Evolutionary conservation across 2,113 vertebrate species (phyloP).

Genomic region (Bufo bufo): DNA sequence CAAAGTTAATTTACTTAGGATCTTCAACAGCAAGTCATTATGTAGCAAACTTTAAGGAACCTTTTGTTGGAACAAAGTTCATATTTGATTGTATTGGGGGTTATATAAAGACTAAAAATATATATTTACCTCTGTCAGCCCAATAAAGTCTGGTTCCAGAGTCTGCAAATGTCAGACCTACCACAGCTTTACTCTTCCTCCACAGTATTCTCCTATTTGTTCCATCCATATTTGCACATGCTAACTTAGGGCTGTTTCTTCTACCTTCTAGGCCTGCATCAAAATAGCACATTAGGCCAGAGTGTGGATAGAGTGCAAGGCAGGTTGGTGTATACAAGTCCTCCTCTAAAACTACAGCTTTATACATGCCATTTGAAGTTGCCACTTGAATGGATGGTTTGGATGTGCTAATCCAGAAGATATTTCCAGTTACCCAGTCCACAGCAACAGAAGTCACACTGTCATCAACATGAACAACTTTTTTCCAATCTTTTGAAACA

Average conservation of each 20-base stretch:
- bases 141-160: constrained; percentile 80
- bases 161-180: constrained; percentile 75
- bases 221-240: constrained; percentile 86
- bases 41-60: too few relatives aligned
- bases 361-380: constrained; percentile 65
- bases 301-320: constrained; percentile 77
- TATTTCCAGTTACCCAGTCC: constrained; percentile 87
- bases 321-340: constrained; percentile 69
- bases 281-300: constrained; percentile 80
- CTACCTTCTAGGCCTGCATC: constrained; percentile 56
- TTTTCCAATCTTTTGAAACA: constrained; percentile 67
- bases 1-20: not conserved
- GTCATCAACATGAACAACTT: constrained; percentile 72
- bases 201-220: constrained; percentile 72
- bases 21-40: too few relatives aligned
- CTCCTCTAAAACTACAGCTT: constrained; percentile 68
- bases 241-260: constrained; percentile 54
- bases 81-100: too few relatives aligned
- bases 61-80: too few relatives aligned
- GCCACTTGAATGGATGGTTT: constrained; percentile 73
- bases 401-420: constrained; percentile 84
- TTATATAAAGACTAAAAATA: too few relatives aligned
- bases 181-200: constrained; percentile 72
- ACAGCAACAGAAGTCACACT: constrained; percentile 76
- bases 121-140: constrained; percentile 80